Evolutionary conservation across 2,797 vertebrate species (phyloP).

Genomic region (Gallinago solitaria): DNA sequence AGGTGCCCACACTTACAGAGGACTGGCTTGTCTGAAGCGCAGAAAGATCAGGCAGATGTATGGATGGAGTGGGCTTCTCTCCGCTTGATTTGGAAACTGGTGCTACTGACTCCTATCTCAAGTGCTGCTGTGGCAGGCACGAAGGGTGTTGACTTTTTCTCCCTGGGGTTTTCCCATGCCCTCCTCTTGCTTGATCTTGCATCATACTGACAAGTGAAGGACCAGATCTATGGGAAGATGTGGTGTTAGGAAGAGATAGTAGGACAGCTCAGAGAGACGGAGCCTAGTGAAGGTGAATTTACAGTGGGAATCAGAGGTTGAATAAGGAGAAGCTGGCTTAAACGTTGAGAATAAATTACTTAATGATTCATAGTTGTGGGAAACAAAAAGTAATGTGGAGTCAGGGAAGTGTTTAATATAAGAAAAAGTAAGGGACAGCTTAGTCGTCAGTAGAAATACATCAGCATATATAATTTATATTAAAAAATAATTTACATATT

Average conservation of each 20-base stretch:
- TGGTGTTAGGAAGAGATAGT: neutral
- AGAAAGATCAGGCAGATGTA: rapidly evolving
- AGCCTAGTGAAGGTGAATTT: neutral
- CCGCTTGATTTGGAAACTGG: neutral
- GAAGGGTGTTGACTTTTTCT: neutral
- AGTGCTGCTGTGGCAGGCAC: neutral
- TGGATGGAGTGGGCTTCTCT: neutral
- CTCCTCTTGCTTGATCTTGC: neutral
- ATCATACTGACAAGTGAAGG: neutral
- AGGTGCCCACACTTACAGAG: neutral
- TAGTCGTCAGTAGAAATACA: neutral
- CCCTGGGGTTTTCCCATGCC: neutral
- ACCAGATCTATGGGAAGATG: neutral
- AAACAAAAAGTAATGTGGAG: neutral
- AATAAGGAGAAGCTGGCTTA: neutral
- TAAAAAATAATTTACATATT: neutral
- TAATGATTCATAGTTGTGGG: neutral
- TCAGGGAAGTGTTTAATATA: neutral
- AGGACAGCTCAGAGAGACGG: neutral
- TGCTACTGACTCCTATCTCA: neutral
- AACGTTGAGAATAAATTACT: neutral
- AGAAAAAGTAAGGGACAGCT: neutral
- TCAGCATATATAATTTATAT: neutral
- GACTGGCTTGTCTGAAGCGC: neutral
- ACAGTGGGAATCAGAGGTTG: neutral